Percentiles rank a stretch among this genome's conserved stretches.
These are phyloP conservation scores for Sylvia atricapilla DNA, from an alignment of 2,113 vertebrate genomes.

Conservation along the genomic window DNA sequence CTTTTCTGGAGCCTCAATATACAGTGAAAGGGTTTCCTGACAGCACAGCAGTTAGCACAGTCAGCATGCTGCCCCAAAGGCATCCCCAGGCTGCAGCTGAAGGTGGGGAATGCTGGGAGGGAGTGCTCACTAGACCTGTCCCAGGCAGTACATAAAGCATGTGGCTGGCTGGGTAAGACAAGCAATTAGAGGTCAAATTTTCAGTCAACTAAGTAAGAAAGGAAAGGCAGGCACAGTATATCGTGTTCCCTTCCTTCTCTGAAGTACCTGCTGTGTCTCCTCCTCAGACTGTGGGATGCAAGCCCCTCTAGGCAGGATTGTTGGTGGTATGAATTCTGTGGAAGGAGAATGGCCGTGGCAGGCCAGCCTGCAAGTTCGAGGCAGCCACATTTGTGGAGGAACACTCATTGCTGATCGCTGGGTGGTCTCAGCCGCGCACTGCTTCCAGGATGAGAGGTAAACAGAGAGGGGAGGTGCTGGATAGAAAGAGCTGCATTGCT, in stretches of 20 bases:
- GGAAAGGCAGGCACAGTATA: neutral
- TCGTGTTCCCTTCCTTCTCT: neutral
- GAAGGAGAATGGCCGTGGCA: conserved; percentile 97
- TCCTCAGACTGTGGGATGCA: conserved; percentile 85
- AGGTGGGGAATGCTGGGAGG: neutral
- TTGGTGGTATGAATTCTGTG: conserved; percentile 78
- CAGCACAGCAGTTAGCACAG: neutral
- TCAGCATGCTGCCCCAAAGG: neutral
- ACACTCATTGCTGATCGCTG: conserved; percentile 85
- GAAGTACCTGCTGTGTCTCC: neutral
- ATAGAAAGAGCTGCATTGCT: neutral
- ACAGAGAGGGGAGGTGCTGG: neutral
- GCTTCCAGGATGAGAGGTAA: conserved; percentile 89
- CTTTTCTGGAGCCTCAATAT: neutral
- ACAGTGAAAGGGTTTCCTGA: neutral
- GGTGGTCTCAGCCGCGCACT: conserved; percentile 92
- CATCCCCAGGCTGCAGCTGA: neutral
- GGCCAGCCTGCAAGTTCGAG: conserved; percentile 86
- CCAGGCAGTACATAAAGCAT: neutral
- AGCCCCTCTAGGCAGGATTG: conserved; percentile 80
- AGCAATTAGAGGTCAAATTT: neutral
- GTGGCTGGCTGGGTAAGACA: neutral
- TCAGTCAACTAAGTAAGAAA: neutral
- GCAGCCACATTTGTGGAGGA: conserved; percentile 87
- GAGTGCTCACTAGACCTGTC: neutral